phyloP scores from a whole-genome alignment of 2,113 vertebrate species.

The Eptesicus fuscus region DNA sequence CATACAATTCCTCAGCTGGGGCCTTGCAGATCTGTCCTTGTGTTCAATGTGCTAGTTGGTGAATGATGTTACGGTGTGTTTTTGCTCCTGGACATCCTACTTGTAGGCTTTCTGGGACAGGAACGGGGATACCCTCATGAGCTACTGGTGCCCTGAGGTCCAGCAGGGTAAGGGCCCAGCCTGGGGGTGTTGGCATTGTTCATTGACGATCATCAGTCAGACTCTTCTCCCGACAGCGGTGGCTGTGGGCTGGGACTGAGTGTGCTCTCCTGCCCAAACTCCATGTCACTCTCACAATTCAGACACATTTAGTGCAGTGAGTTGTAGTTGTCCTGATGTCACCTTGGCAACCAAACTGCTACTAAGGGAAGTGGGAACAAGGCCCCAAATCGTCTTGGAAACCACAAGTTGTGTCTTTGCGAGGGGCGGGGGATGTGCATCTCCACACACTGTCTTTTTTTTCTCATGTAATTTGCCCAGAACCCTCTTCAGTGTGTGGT shows the following conservation, averaged over 20 bases:
- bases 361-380: not conserved
- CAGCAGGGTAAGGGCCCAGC: not conserved
- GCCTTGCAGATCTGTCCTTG: not conserved
- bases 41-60: not conserved
- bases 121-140: not conserved
- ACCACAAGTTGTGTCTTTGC: not conserved
- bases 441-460: not conserved
- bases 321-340: not conserved
- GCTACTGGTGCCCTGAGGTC: not conserved
- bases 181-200: not conserved
- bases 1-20: not conserved
- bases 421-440: not conserved
- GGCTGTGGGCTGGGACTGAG: not conserved
- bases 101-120: not conserved
- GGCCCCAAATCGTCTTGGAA: not conserved
- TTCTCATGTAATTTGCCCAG: not conserved
- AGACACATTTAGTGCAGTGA: not conserved
- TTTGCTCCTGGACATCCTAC: not conserved
- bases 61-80: not conserved
- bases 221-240: not conserved
- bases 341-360: slow-evolving; percentile 47
- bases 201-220: rapidly evolving
- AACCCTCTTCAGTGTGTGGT: not conserved
- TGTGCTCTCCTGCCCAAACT: not conserved
- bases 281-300: not conserved